Evolutionary conservation across 2,888 invertebrate genomes (phyloP), one percentile per base, ranked within the genome.

Genomic region (Mylabris sibirica): DNA sequence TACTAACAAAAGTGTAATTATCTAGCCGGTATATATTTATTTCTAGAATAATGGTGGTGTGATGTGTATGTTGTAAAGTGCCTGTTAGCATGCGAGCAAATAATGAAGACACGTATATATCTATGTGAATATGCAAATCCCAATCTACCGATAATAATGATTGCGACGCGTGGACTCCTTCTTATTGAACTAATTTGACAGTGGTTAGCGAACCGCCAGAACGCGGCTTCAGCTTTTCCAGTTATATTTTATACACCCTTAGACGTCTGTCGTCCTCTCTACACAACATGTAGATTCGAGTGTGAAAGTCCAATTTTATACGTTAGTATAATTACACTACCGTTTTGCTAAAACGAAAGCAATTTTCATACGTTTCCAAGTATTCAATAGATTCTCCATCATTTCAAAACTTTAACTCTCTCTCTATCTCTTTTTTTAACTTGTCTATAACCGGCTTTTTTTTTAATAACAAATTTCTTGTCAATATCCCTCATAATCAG

Each of bases 121-220:
- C 17, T 49, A 79, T 81, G 72, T 73, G 75, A 77, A 73, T 78
- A 82, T 83, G 82, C 83, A 83, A 82, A 82, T 83, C 80, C 80
- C 83, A 83, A 82, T 82, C 81, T 81, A 78, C 79, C 82, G 82
- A 84, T 83, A 81, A 83, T 84, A 84, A 84, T 84, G 84, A 84
- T 82, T 82, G 80, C 81, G 83, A 85, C 82, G 85, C 85, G 86
- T 86, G 86, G 85, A 85, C 85, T 85, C 82, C 78, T 84, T 85
- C 85, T 86, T 86, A 86, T 86, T 86, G 86, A 85, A 86, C 86
- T 85, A 86, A 86, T 86, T 85, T 85, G 81, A 72, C 81, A 76
- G 81, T 78, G 83, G 82, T 83, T 84, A 81, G 79, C 74, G 79
- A 77, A 78, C 78, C 79, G 75, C 79, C 75, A 72, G 69, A 77